Base-by-base conservation (phyloP, 2,797 vertebrate species). In the Gila robusta region DNA sequence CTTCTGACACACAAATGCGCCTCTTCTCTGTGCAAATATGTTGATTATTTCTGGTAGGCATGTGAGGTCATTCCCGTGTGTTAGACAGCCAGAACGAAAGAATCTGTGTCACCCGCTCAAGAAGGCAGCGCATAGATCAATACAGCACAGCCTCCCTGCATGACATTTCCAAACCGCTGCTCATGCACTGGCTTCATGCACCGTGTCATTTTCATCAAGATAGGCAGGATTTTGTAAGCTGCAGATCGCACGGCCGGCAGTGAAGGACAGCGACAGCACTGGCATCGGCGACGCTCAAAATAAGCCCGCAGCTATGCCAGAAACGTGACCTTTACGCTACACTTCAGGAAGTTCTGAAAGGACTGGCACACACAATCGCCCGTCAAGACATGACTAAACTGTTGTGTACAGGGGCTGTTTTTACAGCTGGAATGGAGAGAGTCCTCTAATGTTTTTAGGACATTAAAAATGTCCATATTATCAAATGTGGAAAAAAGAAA, bases 311-410 rank as follows among this genome's bases (percentile, higher is more conserved):
- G 70, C 59, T 83, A 77, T 83, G 54, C 59, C 16, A 79, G 89
- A 82, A 72, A 84, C 32, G 67, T 88, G 84, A 89, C 89, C 89
- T 89, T 89, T 89, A 64, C 14, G 0, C 21, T 59, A 79, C 66
- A 32, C 81, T 77, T 76, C 10, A 64, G 67, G 81, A 84, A 82
- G 81, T 56, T 73, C 47, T 81, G 80, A 47, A 21, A 39, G 5
- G 39, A 56, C 71, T 54, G 66, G 39, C 11, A 47, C 64, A 66
- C 66, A 78, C 54, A 82, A 59, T 84, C 47, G 14, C 37, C 16
- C 41, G 3, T 69, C 5, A 41, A 41, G 52, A 78, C 5, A 41
- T 32, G 52, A 78, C 16, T 21, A 28, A 70, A 14, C 59, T 49
- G 59, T 21, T 21, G 19, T 19, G 79, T 35, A 7, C 47, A 37